Evolutionary conservation across 1,140 invertebrate species (phyloP).

Genomic region (Drosophila carrolli): DNA sequence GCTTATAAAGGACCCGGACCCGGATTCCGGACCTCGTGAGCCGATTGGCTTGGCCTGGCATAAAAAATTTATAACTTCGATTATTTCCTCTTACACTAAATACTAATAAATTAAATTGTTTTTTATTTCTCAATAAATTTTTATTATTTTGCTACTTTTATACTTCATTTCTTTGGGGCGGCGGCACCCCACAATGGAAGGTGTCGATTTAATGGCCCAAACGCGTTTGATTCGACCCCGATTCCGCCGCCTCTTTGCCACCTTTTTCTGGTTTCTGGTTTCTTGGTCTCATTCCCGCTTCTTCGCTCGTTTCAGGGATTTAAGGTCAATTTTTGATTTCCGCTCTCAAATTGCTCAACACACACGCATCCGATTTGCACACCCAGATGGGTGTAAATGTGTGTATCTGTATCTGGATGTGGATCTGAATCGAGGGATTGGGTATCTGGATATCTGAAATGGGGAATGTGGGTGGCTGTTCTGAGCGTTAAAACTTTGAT

Average conservation of each 20-base stretch:
- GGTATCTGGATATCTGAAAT: constrained; percentile 3
- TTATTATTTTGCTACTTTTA: constrained; percentile 83
- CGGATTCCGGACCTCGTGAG: too few relatives aligned
- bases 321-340: constrained; percentile 84
- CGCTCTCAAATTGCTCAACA: constrained; percentile 77
- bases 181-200: constrained; percentile 27
- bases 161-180: constrained; percentile 59
- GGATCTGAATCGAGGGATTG: constrained; percentile 19
- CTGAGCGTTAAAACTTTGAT: constrained; percentile 64
- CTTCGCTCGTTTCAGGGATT: constrained; percentile 36
- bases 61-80: constrained; percentile 83
- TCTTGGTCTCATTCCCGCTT: constrained; percentile 5
- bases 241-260: not conserved
- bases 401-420: constrained; percentile 27
- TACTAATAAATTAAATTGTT: constrained; percentile 84
- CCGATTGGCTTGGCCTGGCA: constrained; percentile 53
- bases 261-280: not conserved
- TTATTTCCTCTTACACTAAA: constrained; percentile 81
- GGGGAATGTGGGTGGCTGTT: constrained; percentile 12
- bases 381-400: constrained; percentile 31
- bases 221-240: constrained; percentile 43
- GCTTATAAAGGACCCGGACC: constrained; percentile 30
- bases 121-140: constrained; percentile 84
- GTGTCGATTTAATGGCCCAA: constrained; percentile 79
- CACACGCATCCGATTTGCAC: constrained; percentile 71